These are phyloP conservation scores for Zaprionus camerounensis DNA, from an alignment of 1,140 invertebrate species.

Conservation along the genomic window DNA sequence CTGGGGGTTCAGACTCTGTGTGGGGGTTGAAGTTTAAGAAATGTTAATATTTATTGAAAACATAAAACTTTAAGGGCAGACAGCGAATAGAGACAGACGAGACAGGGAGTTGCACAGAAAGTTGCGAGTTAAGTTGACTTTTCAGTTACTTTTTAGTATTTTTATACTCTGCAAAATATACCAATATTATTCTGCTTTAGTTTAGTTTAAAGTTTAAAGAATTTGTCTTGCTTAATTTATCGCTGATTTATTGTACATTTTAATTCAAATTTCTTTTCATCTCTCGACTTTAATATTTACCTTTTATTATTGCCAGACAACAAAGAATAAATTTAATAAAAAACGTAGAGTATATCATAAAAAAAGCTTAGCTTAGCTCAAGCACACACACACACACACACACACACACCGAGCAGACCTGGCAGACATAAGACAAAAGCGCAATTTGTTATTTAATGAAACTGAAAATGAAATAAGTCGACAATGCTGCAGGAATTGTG, in stretches of 20 bases:
- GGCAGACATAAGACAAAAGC: slow-evolving; percentile 43
- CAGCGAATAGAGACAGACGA: not conserved
- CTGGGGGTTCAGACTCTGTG: slow-evolving; percentile 3
- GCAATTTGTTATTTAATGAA: slow-evolving; percentile 64
- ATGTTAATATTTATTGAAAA: slow-evolving; percentile 63
- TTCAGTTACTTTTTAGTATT: not conserved
- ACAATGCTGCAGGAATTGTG: slow-evolving; percentile 50
- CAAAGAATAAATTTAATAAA: slow-evolving; percentile 7
- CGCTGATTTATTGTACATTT: not conserved
- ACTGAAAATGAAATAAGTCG: slow-evolving; percentile 60
- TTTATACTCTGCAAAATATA: not conserved
- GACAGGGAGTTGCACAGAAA: not conserved
- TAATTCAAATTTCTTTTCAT: not conserved
- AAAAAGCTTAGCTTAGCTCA: slow-evolving; percentile 38
- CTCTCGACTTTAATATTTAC: not conserved
- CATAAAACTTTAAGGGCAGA: slow-evolving; percentile 40
- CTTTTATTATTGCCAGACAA: slow-evolving; percentile 28
- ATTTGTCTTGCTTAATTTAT: not conserved
- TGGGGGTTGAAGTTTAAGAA: slow-evolving; percentile 34
- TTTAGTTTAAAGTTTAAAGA: not conserved
- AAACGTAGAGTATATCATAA: slow-evolving; percentile 29
- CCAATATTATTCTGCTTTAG: not conserved
- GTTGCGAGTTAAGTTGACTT: slow-evolving; percentile 7
- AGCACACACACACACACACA: not conserved
- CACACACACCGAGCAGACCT: not conserved